These are phyloP conservation scores for Chelonia mydas DNA, from an alignment of 2,797 vertebrate genomes.

Conservation along the genomic window DNA sequence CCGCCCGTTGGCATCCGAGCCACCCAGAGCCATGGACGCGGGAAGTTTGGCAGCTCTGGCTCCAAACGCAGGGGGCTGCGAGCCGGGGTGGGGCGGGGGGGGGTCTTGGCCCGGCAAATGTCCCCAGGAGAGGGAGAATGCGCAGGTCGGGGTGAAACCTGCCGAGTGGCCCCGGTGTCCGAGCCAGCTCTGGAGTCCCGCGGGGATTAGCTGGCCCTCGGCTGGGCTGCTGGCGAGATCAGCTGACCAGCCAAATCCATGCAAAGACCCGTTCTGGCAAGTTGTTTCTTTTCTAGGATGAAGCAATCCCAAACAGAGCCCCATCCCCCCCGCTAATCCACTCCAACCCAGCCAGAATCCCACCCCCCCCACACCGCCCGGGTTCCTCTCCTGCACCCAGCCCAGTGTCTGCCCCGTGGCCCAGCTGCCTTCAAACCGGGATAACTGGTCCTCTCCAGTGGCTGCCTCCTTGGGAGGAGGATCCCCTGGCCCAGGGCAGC, in stretches of 20 bases:
- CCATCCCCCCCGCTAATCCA: background rate
- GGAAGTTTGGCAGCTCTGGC: background rate
- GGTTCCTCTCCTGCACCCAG: background rate
- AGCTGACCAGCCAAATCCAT: conserved; percentile 64
- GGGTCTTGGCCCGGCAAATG: background rate
- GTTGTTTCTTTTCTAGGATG: background rate
- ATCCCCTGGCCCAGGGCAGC: background rate
- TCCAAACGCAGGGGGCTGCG: background rate
- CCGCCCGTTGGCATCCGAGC: background rate
- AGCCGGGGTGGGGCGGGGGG: background rate
- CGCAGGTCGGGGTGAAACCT: accelerated
- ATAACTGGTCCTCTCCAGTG: too few species aligned
- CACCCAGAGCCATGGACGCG: background rate
- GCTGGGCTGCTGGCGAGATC: conserved; percentile 32
- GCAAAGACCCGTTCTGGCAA: background rate
- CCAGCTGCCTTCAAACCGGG: background rate
- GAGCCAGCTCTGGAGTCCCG: conserved; percentile 22
- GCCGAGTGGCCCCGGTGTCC: accelerated
- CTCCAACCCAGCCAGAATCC: background rate
- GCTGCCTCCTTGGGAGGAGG: background rate
- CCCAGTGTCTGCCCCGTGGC: background rate
- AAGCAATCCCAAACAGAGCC: accelerated
- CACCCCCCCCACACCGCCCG: background rate
- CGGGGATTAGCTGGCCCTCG: conserved; percentile 54
- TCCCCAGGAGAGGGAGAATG: background rate